phyloP scores from a whole-genome alignment of 1,140 invertebrate species.

The Drosophila santomea region DNA sequence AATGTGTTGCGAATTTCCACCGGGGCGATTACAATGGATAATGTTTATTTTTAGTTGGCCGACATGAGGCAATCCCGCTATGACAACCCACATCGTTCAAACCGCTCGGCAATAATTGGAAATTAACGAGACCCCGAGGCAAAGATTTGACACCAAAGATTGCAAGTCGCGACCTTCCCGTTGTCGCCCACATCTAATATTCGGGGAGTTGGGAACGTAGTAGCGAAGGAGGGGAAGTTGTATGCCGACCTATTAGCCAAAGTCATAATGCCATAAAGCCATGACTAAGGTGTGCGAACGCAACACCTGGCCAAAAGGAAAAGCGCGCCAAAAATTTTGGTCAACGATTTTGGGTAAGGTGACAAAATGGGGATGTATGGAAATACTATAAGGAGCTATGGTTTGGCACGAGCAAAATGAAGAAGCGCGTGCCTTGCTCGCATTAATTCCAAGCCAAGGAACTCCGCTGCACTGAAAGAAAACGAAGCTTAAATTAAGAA shows the following conservation, averaged over 20 bases:
- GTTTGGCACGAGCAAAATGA: slow-evolving; percentile 52
- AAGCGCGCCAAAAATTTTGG: slow-evolving; percentile 54
- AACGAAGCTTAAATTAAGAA: background rate
- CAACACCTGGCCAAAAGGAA: slow-evolving; percentile 30
- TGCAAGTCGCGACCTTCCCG: slow-evolving; percentile 49
- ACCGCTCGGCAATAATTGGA: slow-evolving; percentile 45
- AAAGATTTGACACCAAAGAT: slow-evolving; percentile 58
- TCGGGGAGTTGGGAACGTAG: background rate
- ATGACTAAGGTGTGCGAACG: slow-evolving; percentile 26
- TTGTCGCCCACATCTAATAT: slow-evolving; percentile 40
- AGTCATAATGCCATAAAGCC: slow-evolving; percentile 21
- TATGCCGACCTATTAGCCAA: slow-evolving; percentile 34
- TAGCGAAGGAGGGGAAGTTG: background rate
- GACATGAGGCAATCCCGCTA: slow-evolving; percentile 35
- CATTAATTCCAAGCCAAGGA: slow-evolving; percentile 52
- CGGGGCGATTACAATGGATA: slow-evolving; percentile 13
- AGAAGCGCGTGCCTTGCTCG: slow-evolving; percentile 59
- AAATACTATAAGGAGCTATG: background rate
- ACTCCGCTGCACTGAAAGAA: slow-evolving; percentile 19
- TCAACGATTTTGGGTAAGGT: slow-evolving; percentile 48
- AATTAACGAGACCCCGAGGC: slow-evolving; percentile 58
- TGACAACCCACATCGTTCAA: slow-evolving; percentile 41
- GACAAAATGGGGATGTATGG: slow-evolving; percentile 31
- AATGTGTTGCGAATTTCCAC: slow-evolving; percentile 66
- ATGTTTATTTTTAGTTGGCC: slow-evolving; percentile 26